Conservation (phyloP, 2,888 invertebrate genomes). For the Drosophila paranaensis region DNA sequence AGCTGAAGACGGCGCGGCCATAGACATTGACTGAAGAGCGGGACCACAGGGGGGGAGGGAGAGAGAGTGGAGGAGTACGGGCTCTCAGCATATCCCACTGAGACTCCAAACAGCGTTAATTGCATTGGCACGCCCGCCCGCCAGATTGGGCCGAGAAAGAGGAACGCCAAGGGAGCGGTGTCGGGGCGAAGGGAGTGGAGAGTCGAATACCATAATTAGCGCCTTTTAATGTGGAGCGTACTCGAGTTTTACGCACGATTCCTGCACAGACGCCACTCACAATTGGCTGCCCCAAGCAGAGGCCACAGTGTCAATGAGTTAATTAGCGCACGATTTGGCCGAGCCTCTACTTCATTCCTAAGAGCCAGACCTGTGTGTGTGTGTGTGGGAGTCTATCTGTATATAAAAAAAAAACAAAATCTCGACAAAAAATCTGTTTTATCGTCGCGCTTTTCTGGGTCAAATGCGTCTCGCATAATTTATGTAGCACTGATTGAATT, state of each 20-base stretch:
- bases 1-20: constrained; percentile 12
- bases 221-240: constrained; percentile 81
- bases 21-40: constrained; percentile 1
- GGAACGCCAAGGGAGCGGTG: background rate
- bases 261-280: constrained; percentile 72
- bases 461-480: constrained; percentile 63
- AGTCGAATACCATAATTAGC: constrained; percentile 73
- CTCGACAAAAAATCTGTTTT: constrained; percentile 60
- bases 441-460: constrained; percentile 67
- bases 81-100: constrained; percentile 43
- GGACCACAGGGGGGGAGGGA: background rate
- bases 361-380: constrained; percentile 19
- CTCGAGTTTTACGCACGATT: constrained; percentile 79
- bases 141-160: constrained; percentile 3
- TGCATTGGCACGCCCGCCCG: constrained; percentile 70
- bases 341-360: constrained; percentile 3
- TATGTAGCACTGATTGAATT: constrained; percentile 73
- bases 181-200: background rate
- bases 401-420: constrained; percentile 9
- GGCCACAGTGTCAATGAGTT: constrained; percentile 80
- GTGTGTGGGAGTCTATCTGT: constrained; percentile 35
- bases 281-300: constrained; percentile 37
- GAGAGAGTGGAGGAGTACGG: background rate
- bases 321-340: constrained; percentile 77
- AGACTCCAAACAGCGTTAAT: constrained; percentile 61